A percentile compares a stretch with the other conserved stretches of the same genome.
Evolutionary conservation across 2,113 vertebrate genomes (phyloP).

Genomic region (Caranx ignobilis): DNA sequence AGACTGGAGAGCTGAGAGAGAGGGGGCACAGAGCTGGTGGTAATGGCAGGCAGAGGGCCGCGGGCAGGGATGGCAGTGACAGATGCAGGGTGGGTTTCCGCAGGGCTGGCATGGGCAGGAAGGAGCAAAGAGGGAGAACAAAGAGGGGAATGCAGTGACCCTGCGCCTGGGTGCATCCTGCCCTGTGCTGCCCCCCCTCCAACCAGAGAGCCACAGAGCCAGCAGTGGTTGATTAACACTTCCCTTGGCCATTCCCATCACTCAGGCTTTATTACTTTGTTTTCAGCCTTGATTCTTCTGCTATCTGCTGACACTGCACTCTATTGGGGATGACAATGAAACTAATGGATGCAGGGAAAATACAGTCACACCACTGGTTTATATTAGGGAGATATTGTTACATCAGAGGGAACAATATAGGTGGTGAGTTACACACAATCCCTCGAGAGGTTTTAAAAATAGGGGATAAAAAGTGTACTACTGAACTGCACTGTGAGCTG

Average conservation of each 20-base stretch:
- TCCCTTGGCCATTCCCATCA: conserved; percentile 76
- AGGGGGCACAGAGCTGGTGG: conserved; percentile 24
- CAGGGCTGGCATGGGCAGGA: conserved; percentile 81
- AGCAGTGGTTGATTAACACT: conserved; percentile 78
- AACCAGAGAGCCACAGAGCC: conserved; percentile 53
- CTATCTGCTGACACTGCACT: conserved; percentile 79
- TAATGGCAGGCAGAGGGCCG: conserved; percentile 35
- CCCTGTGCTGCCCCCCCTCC: conserved; percentile 58
- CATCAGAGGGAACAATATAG: neutral
- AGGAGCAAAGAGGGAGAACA: conserved; percentile 75
- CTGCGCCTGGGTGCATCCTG: conserved; percentile 79
- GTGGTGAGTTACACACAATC: neutral
- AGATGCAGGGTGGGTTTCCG: conserved; percentile 78
- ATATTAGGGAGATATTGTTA: conserved; percentile 5
- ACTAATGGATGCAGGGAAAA: conserved; percentile 23
- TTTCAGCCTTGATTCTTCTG: conserved; percentile 72
- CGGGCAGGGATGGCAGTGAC: conserved; percentile 71
- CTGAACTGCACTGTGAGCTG: neutral
- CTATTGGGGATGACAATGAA: conserved; percentile 52
- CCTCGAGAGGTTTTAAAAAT: neutral
- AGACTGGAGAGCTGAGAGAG: conserved; percentile 28
- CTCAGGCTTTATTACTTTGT: conserved; percentile 83
- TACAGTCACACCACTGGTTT: conserved; percentile 1
- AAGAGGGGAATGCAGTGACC: conserved; percentile 78
- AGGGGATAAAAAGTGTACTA: neutral